Conservation (phyloP, 37 sponge, comb jelly and placozoan species). For the Oopsacas minuta region DNA sequence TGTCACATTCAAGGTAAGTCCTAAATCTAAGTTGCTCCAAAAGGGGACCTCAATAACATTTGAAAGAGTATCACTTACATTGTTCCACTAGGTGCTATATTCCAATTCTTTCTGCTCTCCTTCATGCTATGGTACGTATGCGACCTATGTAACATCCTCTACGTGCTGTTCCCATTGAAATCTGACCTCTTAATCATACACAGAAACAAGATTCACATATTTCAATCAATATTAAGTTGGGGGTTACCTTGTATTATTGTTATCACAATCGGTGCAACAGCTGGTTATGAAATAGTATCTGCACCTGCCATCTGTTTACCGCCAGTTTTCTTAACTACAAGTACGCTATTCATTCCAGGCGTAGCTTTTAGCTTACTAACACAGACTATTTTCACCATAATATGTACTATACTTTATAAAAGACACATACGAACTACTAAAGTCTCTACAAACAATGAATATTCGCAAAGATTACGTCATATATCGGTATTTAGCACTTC, state of each 20-base stretch:
- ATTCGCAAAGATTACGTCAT: background rate
- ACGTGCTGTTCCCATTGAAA: background rate
- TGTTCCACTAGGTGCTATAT: background rate
- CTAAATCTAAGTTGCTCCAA: background rate
- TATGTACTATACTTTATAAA: background rate
- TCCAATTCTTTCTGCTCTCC: background rate
- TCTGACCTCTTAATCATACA: background rate
- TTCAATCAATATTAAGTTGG: background rate
- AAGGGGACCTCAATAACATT: too few relatives aligned
- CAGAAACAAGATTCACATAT: background rate
- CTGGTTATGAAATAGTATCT: background rate
- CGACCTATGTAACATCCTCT: background rate
- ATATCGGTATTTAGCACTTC: background rate
- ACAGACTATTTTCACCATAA: background rate
- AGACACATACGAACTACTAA: background rate
- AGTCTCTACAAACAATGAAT: background rate
- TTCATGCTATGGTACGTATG: background rate
- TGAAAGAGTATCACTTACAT: too few relatives aligned
- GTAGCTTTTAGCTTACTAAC: background rate
- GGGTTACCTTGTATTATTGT: background rate
- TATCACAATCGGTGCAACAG: background rate
- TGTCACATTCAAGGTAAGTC: background rate
- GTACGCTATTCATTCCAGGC: background rate
- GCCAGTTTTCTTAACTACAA: background rate
- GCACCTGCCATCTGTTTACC: background rate